phyloP scores from a whole-genome alignment of 2,888 invertebrate species.

The Pristionchus mayeri region DNA sequence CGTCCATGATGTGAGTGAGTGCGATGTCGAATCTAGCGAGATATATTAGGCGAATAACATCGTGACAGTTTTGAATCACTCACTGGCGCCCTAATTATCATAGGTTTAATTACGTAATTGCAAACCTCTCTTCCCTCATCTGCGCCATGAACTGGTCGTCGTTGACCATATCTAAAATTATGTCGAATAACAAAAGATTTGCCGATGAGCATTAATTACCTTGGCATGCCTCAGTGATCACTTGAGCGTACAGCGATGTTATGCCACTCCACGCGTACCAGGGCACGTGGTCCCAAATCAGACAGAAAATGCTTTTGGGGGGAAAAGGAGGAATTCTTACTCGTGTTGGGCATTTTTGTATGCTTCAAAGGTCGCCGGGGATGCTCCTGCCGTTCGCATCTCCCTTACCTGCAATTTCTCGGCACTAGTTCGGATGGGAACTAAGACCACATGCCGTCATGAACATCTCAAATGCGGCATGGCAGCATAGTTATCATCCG shows the following conservation, averaged over 20 bases:
- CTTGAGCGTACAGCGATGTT: not conserved
- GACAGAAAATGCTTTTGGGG: not conserved
- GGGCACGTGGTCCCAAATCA: not conserved
- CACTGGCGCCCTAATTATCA: no score
- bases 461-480: no score
- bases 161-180: not conserved
- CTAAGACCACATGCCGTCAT: no score
- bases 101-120: not conserved
- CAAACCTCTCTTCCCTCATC: not conserved
- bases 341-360: not conserved
- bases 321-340: no score
- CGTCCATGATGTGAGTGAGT: not conserved
- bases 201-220: not conserved
- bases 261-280: not conserved
- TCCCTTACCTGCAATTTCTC: conserved; percentile 15
- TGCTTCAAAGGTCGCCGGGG: not conserved
- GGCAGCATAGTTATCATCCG: no score
- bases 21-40: not conserved
- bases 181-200: not conserved
- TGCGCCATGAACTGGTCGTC: not conserved
- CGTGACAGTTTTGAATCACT: no score
- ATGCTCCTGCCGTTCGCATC: not conserved
- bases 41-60: no score
- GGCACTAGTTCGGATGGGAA: no score
- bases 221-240: not conserved